Conservation (phyloP, 2,888 invertebrate species). For the Dromius quadrimaculatus region DNA sequence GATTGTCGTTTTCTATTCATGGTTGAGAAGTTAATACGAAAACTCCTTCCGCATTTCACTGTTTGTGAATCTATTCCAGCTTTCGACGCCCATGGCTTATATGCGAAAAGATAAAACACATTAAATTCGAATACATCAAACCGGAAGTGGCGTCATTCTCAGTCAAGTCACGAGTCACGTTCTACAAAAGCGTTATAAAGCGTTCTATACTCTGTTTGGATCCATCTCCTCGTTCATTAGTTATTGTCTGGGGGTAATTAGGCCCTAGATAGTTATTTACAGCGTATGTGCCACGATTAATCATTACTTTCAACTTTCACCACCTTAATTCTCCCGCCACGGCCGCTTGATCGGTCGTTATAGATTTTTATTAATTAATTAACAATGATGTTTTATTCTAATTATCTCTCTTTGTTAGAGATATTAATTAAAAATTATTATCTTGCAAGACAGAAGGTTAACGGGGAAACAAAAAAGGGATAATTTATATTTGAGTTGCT, state of each 20-base stretch:
- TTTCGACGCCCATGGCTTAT: no score
- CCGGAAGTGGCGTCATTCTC: no score
- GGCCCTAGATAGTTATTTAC: conserved; percentile 14
- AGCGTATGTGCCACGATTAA: conserved; percentile 23
- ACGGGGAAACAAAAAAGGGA: no score
- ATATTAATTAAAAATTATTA: conserved; percentile 35
- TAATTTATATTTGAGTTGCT: no score
- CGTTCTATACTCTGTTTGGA: no score
- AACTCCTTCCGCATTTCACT: no score
- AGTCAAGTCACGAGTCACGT: no score
- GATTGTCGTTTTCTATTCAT: no score
- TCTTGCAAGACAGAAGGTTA: neutral
- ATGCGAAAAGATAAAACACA: no score
- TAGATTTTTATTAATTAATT: conserved; percentile 30
- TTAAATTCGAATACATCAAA: conserved; percentile 29
- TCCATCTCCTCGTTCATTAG: conserved; percentile 28
- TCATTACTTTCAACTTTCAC: neutral
- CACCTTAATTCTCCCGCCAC: neutral
- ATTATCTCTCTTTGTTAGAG: conserved; percentile 24
- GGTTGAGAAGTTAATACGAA: no score
- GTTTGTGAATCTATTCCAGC: no score
- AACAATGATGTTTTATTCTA: conserved; percentile 18
- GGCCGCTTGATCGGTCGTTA: neutral
- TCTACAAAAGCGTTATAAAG: no score
- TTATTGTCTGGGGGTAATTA: conserved; percentile 10